Evolutionary conservation across 2,113 vertebrate genomes (phyloP).

Genomic region (Salvator merianae): DNA sequence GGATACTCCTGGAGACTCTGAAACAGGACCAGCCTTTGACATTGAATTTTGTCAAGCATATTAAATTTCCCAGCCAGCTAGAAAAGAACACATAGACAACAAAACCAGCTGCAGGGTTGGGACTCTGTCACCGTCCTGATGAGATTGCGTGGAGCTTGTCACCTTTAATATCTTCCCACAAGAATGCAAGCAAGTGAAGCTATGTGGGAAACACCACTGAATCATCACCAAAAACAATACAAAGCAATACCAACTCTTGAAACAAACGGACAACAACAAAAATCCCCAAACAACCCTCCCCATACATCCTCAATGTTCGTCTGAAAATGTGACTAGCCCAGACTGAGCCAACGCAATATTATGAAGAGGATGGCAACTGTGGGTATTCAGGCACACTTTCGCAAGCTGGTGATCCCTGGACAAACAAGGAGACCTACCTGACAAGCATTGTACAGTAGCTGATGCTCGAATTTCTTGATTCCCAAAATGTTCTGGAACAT

Average conservation of each 20-base stretch:
- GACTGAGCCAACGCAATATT: neutral
- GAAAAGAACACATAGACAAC: neutral
- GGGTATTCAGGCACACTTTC: neutral
- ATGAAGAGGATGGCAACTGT: neutral
- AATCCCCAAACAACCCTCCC: no score
- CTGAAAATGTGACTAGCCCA: neutral
- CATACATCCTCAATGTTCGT: neutral
- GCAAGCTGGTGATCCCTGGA: neutral
- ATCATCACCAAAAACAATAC: neutral
- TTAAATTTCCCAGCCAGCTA: neutral
- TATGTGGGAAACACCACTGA: neutral
- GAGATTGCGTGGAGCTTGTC: neutral
- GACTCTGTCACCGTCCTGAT: neutral
- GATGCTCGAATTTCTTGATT: slow-evolving; percentile 98
- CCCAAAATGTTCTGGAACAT: slow-evolving; percentile 99
- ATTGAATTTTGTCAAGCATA: neutral
- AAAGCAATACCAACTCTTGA: no score
- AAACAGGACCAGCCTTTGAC: neutral
- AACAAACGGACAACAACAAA: no score
- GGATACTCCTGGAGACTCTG: neutral
- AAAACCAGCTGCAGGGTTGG: neutral
- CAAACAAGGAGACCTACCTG: slow-evolving; percentile 82
- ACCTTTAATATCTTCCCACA: neutral
- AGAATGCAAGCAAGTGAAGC: neutral
- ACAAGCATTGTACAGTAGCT: slow-evolving; percentile 97